Base-by-base conservation (phyloP, 1,140 invertebrate species). In the Drosophila ananassae region DNA sequence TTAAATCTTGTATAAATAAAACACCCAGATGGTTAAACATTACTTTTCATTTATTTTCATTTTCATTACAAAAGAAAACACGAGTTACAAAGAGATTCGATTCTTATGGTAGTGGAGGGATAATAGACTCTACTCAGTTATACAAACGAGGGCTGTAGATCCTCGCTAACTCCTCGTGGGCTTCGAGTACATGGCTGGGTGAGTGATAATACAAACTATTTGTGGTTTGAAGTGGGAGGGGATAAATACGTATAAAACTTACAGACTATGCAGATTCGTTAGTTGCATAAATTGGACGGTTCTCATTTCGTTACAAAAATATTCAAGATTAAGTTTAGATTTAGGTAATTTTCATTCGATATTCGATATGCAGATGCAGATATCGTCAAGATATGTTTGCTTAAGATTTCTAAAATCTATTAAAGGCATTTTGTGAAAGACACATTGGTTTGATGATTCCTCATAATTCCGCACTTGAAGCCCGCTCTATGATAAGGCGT, bases 341-440 rank as follows among this genome's bases (percentile, higher is more conserved):
- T 21, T 30, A 67, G 39, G 25, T 68, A 67, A 32, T 37, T 67
- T 69, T 2, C 39, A 55, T 76, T 76, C 46, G 55, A 76, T 59
- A 74, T 17, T 17, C 17, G 17, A 17, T 74, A 53, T 13, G 13
- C 39, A 13, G 13, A 55, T 68, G 58, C 66, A 62, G 39, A 54
- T 53, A 28, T 44, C 12, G 48, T 61, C 25, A 55, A 47, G 51
- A 68, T 32, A 68, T 32, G 12, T 74, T 79, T 53, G 47, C 61
- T 87, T 82, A 76, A 48, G 83, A 89, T 89, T 89, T 89, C 83
- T 89, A 89, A 89, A 89, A 89, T 89, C 83, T 89, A 89, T 58
- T 85, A 87, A 85, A 89, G 83, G 83, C 83, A 89, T 79, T 82
- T 89, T 89, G 79, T 89, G 83, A 83, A 89, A 89, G 79, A 89